Percentiles rank a stretch among this genome's conserved stretches.
Evolutionary conservation across 2,113 vertebrate species (phyloP).

Genomic region (Oryzias melastigma): DNA sequence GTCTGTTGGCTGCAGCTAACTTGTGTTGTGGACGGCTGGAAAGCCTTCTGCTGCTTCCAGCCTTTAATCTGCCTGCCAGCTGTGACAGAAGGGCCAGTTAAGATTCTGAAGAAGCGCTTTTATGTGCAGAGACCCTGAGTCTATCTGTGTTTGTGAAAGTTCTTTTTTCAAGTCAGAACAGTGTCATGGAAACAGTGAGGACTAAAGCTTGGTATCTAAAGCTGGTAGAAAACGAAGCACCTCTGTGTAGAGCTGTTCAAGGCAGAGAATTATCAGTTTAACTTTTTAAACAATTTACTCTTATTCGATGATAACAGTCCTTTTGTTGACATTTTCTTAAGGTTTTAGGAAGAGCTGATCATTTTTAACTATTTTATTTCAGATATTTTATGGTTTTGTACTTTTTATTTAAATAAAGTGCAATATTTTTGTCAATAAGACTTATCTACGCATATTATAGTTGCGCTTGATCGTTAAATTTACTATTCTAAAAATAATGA

Average conservation of each 20-base stretch:
- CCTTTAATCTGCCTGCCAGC: constrained; percentile 17
- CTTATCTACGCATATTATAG: too few relatives aligned
- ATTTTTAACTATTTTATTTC: constrained; percentile 3
- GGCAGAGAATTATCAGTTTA: background rate
- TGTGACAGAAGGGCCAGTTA: constrained; percentile 23
- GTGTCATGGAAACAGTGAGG: constrained; percentile 29
- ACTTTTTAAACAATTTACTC: background rate
- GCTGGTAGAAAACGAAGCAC: background rate
- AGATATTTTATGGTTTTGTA: constrained; percentile 2
- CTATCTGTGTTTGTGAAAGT: constrained; percentile 35
- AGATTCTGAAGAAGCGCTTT: constrained; percentile 29
- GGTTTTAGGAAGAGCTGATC: constrained; percentile 1
- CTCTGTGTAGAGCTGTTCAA: constrained; percentile 2
- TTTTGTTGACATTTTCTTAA: background rate
- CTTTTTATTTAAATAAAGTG: too few relatives aligned
- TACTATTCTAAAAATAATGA: background rate
- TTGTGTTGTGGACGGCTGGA: constrained; percentile 26
- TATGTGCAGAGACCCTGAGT: constrained; percentile 24
- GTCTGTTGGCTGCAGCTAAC: constrained; percentile 15
- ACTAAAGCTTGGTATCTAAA: background rate
- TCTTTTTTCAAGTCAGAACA: constrained; percentile 3
- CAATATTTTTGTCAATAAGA: too few relatives aligned
- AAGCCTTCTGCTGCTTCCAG: constrained; percentile 40
- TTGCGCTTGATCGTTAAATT: too few relatives aligned
- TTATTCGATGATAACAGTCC: background rate